Conservation (phyloP, 2,888 invertebrate genomes). For the Dendrolimus pini region DNA sequence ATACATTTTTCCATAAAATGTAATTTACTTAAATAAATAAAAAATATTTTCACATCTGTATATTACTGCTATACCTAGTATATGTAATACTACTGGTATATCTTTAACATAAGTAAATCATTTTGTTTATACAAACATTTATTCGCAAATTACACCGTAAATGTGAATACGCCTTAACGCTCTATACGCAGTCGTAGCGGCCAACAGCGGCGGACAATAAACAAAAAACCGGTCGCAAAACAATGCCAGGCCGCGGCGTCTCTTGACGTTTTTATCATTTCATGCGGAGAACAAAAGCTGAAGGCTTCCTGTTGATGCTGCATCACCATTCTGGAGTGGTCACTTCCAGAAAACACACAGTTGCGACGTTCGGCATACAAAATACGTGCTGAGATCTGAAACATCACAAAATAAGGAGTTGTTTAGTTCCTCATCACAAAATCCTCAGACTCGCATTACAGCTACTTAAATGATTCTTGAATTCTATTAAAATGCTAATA, state of each 20-base stretch:
- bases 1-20: too few relatives aligned
- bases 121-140: too few relatives aligned
- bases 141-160: background rate
- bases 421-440: too few relatives aligned
- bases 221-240: constrained; percentile 56
- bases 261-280: constrained; percentile 75
- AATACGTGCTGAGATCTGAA: background rate
- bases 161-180: background rate
- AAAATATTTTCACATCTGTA: too few relatives aligned
- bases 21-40: too few relatives aligned
- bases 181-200: background rate
- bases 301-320: constrained; percentile 69
- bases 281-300: constrained; percentile 68
- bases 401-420: too few relatives aligned
- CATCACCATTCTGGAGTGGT: constrained; percentile 70
- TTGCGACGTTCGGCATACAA: rapidly evolving
- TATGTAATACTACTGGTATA: too few relatives aligned
- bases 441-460: too few relatives aligned
- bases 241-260: constrained; percentile 60
- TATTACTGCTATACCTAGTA: too few relatives aligned
- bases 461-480: too few relatives aligned
- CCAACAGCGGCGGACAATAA: constrained; percentile 24
- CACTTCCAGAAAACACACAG: constrained; percentile 36
- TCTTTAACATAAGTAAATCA: too few relatives aligned
- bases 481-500: too few relatives aligned